A percentile compares a stretch with the other conserved stretches of the same genome.
phyloP scores from a whole-genome alignment of 2,888 invertebrate species.

The Pachydiplax longipennis region DNA sequence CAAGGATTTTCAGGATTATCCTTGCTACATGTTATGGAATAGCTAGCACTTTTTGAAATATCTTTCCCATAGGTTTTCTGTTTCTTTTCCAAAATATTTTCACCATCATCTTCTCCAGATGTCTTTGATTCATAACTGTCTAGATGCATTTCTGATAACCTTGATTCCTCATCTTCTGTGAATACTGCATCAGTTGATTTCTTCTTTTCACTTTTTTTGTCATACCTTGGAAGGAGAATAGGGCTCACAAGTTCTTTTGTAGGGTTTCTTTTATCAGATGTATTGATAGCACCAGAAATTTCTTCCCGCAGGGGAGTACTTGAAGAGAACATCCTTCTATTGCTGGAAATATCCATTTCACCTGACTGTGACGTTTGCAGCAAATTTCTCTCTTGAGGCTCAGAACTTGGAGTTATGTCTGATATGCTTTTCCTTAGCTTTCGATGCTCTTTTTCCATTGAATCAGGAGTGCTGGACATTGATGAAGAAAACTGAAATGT shows the following conservation, averaged over 20 bases:
- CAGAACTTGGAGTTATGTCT: conserved; percentile 44
- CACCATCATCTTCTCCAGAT: neutral
- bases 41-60: neutral
- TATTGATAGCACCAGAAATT: neutral
- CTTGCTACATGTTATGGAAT: neutral
- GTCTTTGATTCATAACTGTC: neutral
- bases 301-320: neutral
- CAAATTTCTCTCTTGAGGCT: neutral
- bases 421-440: conserved; percentile 50
- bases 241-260: neutral
- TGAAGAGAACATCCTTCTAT: neutral
- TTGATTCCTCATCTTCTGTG: neutral
- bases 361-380: neutral
- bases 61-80: neutral
- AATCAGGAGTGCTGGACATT: neutral
- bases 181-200: neutral
- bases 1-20: neutral
- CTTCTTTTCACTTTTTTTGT: neutral
- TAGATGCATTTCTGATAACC: neutral
- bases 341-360: neutral
- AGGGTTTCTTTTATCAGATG: neutral
- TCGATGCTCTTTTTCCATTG: conserved; percentile 47
- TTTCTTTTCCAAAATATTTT: neutral
- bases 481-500: conserved; percentile 34
- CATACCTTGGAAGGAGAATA: neutral